Evolutionary conservation across 2,113 vertebrate genomes (phyloP).

Genomic region (Psephotus haematonotus): DNA sequence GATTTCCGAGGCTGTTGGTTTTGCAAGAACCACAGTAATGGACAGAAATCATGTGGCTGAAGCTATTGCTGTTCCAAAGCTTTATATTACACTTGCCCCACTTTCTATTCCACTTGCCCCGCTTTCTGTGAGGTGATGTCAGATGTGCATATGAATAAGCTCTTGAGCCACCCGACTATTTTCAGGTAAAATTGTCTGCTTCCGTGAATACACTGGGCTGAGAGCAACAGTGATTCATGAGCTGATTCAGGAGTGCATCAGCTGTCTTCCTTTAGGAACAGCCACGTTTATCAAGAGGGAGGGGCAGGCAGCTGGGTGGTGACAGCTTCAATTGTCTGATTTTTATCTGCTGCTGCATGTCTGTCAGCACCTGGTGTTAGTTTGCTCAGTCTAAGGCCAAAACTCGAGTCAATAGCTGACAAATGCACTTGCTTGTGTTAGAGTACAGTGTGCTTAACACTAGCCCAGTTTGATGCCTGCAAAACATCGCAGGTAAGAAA

Average conservation of each 20-base stretch:
- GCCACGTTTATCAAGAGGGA: conserved; percentile 4
- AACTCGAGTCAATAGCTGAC: neutral
- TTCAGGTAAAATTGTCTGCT: conserved; percentile 5
- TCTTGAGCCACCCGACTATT: neutral
- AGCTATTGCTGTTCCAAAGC: neutral
- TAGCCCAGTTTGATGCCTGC: neutral
- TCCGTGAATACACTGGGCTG: neutral
- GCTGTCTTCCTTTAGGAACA: neutral
- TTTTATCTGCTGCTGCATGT: conserved; percentile 1
- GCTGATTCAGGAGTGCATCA: conserved; percentile 27
- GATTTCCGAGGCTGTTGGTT: neutral
- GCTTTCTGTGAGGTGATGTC: conserved; percentile 16
- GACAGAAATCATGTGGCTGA: neutral
- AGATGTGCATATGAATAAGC: neutral
- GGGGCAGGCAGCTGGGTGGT: neutral
- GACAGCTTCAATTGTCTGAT: conserved; percentile 20
- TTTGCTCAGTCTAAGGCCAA: neutral
- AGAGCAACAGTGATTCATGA: conserved; percentile 28
- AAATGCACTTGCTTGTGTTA: neutral
- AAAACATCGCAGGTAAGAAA: neutral
- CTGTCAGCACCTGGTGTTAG: neutral
- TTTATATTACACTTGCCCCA: neutral
- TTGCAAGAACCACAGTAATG: neutral
- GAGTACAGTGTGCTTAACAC: neutral
- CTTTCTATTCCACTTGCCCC: neutral